Conservation (phyloP, 2,113 vertebrate species). For the Chlorodrepanis virens region DNA sequence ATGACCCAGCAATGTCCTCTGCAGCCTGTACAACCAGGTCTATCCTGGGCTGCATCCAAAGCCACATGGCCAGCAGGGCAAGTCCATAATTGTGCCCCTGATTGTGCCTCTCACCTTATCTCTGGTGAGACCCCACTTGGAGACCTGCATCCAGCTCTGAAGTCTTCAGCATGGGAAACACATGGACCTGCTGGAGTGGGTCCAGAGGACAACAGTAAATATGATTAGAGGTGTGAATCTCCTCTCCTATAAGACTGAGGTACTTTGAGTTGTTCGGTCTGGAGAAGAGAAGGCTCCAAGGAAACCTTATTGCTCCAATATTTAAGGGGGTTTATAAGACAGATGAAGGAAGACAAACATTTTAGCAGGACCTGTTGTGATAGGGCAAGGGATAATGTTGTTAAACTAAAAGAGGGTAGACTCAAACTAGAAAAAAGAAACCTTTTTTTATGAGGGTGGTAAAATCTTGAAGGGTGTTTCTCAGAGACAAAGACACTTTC, state of each 20-base stretch:
- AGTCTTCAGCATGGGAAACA: background rate
- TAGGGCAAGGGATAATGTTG: background rate
- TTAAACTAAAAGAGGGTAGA: background rate
- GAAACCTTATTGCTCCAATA: background rate
- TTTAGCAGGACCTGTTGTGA: background rate
- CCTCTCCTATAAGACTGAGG: background rate
- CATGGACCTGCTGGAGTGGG: background rate
- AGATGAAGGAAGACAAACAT: background rate
- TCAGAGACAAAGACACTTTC: background rate
- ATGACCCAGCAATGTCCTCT: background rate
- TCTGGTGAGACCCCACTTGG: background rate
- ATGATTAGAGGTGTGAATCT: too few species aligned
- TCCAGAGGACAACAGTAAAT: background rate
- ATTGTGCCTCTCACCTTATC: background rate
- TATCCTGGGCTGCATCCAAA: background rate
- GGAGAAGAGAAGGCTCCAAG: background rate
- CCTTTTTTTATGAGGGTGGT: background rate
- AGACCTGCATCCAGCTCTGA: background rate
- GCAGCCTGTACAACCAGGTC: background rate
- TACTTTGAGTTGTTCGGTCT: background rate
- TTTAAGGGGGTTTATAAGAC: too few species aligned
- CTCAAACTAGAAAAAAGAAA: background rate
- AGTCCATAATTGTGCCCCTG: too few species aligned
- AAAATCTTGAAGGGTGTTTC: background rate
- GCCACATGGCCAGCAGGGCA: background rate